Evolutionary conservation across 2,797 vertebrate species (phyloP).

Genomic region (Gobionotothen gibberifrons): DNA sequence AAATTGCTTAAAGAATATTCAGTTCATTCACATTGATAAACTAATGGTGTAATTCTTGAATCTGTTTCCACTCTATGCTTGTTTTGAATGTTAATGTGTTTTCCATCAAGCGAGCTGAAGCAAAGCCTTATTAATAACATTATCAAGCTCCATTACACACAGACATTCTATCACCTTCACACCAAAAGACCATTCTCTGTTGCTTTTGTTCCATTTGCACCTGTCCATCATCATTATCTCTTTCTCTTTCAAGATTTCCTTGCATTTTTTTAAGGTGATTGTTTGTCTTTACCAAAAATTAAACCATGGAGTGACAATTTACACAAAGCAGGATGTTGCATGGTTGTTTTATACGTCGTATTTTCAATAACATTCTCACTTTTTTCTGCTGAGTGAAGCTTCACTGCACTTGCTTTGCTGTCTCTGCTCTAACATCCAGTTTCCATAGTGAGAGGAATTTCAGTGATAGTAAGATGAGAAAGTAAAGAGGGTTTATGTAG

Average conservation of each 20-base stretch:
- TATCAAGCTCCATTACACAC: background rate
- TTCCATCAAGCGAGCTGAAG: slow-evolving; percentile 1
- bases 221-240: background rate
- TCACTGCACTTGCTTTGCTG: too few relatives aligned
- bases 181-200: background rate
- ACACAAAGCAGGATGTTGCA: too few relatives aligned
- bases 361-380: background rate
- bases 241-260: background rate
- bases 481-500: slow-evolving; percentile 1
- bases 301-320: background rate
- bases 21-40: slow-evolving; percentile 12
- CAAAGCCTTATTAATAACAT: slow-evolving; percentile 4
- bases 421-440: slow-evolving; percentile 22
- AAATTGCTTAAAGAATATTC: slow-evolving; percentile 1
- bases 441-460: background rate
- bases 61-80: background rate
- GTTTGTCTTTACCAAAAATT: background rate
- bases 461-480: background rate
- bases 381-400: too few relatives aligned
- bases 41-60: background rate
- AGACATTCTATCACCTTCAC: background rate
- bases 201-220: background rate
- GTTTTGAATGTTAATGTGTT: slow-evolving; percentile 13
- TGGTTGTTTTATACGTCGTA: background rate
- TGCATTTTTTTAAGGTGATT: background rate